A percentile compares a stretch with the other conserved stretches of the same genome.
Evolutionary conservation across 2,113 vertebrate species (phyloP).

Genomic region (Chelonoidis abingdonii): DNA sequence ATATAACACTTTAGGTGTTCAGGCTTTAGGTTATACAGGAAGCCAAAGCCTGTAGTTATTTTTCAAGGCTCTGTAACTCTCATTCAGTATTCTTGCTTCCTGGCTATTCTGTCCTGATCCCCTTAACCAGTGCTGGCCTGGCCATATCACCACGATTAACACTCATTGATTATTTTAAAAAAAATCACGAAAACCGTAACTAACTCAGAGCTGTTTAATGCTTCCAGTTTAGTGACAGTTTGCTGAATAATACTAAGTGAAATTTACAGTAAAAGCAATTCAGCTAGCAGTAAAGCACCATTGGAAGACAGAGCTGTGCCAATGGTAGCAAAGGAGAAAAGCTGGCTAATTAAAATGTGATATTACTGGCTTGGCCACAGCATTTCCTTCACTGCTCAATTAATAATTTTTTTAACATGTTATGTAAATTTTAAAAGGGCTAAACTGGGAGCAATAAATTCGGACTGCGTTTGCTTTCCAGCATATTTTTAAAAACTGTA

Average conservation of each 20-base stretch:
- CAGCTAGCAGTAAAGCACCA: not conserved
- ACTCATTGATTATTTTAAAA: not conserved
- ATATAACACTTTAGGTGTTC: too few relatives aligned
- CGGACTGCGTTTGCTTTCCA: conserved; percentile 18
- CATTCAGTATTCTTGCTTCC: not conserved
- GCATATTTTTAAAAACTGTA: not conserved
- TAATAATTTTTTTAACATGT: not conserved
- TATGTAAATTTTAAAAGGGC: conserved; percentile 23
- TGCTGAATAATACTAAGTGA: not conserved
- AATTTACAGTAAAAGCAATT: not conserved
- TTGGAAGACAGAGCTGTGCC: conserved; percentile 3
- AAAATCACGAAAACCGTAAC: not conserved
- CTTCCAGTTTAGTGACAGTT: not conserved
- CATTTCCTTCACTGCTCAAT: conserved; percentile 5
- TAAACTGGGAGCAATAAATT: conserved; percentile 24
- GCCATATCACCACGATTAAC: not conserved
- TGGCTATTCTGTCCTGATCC: not conserved
- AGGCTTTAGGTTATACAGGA: too few relatives aligned
- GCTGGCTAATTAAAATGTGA: conserved; percentile 13
- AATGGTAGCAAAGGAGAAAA: conserved; percentile 21
- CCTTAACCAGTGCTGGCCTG: not conserved
- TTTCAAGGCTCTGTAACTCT: not conserved
- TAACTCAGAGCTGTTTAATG: not conserved
- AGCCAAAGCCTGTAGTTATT: not conserved
- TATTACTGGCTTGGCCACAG: conserved; percentile 37